Conservation (phyloP, 2,888 invertebrate genomes). For the Chirona hameri region DNA sequence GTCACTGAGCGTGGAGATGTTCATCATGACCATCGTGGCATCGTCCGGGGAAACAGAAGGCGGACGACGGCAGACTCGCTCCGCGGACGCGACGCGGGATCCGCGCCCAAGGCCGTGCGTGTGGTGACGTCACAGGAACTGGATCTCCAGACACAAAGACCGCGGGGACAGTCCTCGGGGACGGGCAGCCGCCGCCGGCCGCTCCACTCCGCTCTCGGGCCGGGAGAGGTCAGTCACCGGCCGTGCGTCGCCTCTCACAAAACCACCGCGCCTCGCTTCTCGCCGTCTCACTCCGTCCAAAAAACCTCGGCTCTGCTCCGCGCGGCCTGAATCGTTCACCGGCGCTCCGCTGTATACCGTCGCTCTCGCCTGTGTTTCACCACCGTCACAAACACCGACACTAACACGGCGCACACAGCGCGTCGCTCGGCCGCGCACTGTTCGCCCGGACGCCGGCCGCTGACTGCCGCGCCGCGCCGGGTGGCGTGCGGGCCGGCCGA, state of each 20-base stretch:
- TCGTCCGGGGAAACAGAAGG: not conserved
- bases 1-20: constrained; percentile 28
- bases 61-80: not conserved
- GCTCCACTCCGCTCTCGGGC: not conserved
- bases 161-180: not conserved
- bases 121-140: not conserved
- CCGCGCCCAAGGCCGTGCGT: not conserved
- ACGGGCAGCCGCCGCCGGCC: too few relatives aligned
- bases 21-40: constrained; percentile 30
- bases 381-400: too few relatives aligned
- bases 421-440: too few relatives aligned
- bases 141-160: not conserved
- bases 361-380: too few relatives aligned
- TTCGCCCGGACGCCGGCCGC: not conserved
- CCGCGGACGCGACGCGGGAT: not conserved
- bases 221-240: not conserved
- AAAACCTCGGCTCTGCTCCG: not conserved
- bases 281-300: not conserved
- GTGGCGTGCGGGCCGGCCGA: not conserved
- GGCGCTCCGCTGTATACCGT: too few relatives aligned
- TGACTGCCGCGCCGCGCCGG: not conserved
- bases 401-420: too few relatives aligned
- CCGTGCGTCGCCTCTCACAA: not conserved
- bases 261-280: not conserved
- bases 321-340: not conserved